These are phyloP conservation scores for Hormaphis cornu DNA, from an alignment of 1,140 invertebrate genomes.

Conservation along the genomic window DNA sequence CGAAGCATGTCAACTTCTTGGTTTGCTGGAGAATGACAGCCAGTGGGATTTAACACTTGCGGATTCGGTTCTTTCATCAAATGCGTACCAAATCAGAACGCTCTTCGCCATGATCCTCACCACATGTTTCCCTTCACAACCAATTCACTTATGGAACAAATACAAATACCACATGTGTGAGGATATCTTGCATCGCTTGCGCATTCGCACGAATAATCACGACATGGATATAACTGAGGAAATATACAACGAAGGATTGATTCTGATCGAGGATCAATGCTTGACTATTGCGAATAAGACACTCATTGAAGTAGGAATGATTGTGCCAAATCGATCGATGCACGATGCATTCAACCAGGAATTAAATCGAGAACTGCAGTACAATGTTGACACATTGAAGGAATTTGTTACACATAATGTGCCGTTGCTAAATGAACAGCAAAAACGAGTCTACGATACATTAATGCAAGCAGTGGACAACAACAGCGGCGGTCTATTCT, in stretches of 20 bases:
- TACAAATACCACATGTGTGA: constrained; percentile 39
- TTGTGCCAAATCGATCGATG: constrained; percentile 20
- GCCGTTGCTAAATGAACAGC: constrained; percentile 36
- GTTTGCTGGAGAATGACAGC: constrained; percentile 38
- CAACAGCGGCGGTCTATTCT: background rate
- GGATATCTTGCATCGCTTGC: constrained; percentile 34
- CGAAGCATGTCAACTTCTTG: constrained; percentile 35
- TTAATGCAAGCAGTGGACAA: background rate
- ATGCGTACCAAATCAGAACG: constrained; percentile 42
- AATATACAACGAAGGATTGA: constrained; percentile 40
- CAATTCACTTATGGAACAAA: constrained; percentile 40
- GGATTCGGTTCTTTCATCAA: constrained; percentile 38
- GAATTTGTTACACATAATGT: constrained; percentile 40
- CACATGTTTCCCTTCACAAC: constrained; percentile 33
- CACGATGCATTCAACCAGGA: constrained; percentile 37
- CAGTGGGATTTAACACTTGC: constrained; percentile 39
- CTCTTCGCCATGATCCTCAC: constrained; percentile 43
- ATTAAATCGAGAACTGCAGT: constrained; percentile 35
- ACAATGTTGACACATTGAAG: constrained; percentile 37
- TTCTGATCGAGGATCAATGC: constrained; percentile 42
- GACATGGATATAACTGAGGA: constrained; percentile 37
- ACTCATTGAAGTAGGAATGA: constrained; percentile 30
- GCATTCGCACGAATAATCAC: constrained; percentile 34
- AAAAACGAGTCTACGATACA: background rate
- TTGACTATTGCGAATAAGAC: constrained; percentile 36